Conservation (phyloP, 2,797 vertebrate genomes). For the Cottoperca gobio region DNA sequence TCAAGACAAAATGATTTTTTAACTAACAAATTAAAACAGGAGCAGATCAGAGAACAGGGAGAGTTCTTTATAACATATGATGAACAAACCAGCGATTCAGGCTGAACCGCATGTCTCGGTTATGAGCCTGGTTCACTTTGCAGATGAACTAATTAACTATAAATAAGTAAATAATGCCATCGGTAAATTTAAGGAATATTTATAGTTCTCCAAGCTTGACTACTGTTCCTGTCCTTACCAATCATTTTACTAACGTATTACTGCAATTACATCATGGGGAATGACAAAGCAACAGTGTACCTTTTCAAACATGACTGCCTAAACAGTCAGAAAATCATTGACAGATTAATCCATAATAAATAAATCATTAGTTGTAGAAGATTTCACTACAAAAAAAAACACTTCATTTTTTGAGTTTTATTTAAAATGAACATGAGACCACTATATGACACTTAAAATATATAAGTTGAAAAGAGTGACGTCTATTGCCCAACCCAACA, state of each 20-base stretch:
- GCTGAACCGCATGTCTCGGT: neutral
- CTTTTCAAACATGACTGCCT: neutral
- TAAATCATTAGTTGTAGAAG: neutral
- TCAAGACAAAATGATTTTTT: neutral
- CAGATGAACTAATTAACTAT: neutral
- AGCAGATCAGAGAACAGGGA: neutral
- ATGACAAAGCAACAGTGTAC: neutral
- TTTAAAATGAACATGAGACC: no score
- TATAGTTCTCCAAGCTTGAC: neutral
- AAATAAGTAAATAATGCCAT: neutral
- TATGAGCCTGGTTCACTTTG: neutral
- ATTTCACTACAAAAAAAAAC: neutral
- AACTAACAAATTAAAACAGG: conserved; percentile 1
- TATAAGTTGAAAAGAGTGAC: neutral
- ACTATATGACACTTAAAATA: neutral
- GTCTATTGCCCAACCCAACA: neutral
- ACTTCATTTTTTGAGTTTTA: neutral
- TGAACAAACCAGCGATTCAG: neutral
- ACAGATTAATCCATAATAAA: neutral
- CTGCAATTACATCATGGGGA: neutral
- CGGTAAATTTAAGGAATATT: neutral
- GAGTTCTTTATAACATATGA: neutral
- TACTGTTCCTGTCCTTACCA: neutral
- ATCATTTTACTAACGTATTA: neutral
- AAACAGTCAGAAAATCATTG: neutral